These are phyloP conservation scores for Dascillus cervinus DNA, from an alignment of 2,888 invertebrate genomes.

Conservation along the genomic window DNA sequence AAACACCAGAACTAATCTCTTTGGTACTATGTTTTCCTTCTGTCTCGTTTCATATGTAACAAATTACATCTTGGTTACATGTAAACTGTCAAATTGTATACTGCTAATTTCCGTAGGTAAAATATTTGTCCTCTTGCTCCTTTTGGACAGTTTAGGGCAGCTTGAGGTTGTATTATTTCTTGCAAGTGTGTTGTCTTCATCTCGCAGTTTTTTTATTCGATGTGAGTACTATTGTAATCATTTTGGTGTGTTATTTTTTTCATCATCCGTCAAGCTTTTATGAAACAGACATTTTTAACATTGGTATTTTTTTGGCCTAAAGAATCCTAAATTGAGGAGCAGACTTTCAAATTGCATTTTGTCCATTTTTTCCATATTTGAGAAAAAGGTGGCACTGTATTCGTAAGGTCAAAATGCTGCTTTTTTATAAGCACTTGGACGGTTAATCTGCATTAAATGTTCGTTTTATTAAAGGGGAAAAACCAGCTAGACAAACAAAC, in stretches of 20 bases:
- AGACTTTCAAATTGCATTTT: no score
- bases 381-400: no score
- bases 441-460: no score
- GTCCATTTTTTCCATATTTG: no score
- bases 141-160: slow-evolving; percentile 25
- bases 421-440: no score
- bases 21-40: slow-evolving; percentile 27
- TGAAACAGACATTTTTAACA: slow-evolving; percentile 23
- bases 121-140: slow-evolving; percentile 24
- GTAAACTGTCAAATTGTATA: slow-evolving; percentile 30
- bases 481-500: no score
- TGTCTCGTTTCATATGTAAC: slow-evolving; percentile 28
- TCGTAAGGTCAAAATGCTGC: no score
- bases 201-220: slow-evolving; percentile 21
- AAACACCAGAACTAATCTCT: slow-evolving; percentile 25
- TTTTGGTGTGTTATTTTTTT: slow-evolving; percentile 13
- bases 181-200: slow-evolving; percentile 24
- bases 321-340: slow-evolving; percentile 22
- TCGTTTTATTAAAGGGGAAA: no score
- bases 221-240: slow-evolving; percentile 13
- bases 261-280: slow-evolving; percentile 11
- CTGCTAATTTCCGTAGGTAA: slow-evolving; percentile 27
- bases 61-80: slow-evolving; percentile 26
- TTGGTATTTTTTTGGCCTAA: slow-evolving; percentile 24
- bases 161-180: slow-evolving; percentile 21